Evolutionary conservation across 2,888 invertebrate genomes (phyloP).

Genomic region (Callosobruchus maculatus): DNA sequence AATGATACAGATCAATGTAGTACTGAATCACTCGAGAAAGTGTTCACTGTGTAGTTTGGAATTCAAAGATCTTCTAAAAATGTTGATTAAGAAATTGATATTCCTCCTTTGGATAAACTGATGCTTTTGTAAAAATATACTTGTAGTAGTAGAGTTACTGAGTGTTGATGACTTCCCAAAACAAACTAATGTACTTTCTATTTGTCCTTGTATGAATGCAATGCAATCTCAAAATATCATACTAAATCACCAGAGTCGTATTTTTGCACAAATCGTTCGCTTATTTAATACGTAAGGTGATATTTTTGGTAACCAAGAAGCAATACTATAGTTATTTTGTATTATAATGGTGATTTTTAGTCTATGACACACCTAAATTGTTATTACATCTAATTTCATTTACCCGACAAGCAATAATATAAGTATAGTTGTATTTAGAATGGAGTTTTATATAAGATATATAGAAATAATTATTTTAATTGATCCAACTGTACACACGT

Average conservation of each 20-base stretch:
- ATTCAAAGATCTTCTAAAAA: no score
- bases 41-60: no score
- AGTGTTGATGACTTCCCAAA: no score
- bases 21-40: no score
- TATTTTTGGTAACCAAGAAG: slow-evolving; percentile 50
- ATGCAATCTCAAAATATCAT: background rate
- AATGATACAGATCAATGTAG: no score
- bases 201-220: no score
- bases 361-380: slow-evolving; percentile 17
- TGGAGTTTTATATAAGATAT: slow-evolving; percentile 30
- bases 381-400: slow-evolving; percentile 29
- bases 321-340: slow-evolving; percentile 44
- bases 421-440: slow-evolving; percentile 30
- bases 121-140: no score
- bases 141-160: no score
- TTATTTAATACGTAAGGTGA: slow-evolving; percentile 41
- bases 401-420: slow-evolving; percentile 41
- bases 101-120: no score
- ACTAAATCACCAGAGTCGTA: slow-evolving; percentile 24
- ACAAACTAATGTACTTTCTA: no score
- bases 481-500: background rate
- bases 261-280: slow-evolving; percentile 46
- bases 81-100: no score
- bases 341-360: slow-evolving; percentile 27
- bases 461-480: slow-evolving; percentile 27